These are phyloP conservation scores for Zaprionus taronus DNA, from an alignment of 1,140 invertebrate species.

Conservation along the genomic window DNA sequence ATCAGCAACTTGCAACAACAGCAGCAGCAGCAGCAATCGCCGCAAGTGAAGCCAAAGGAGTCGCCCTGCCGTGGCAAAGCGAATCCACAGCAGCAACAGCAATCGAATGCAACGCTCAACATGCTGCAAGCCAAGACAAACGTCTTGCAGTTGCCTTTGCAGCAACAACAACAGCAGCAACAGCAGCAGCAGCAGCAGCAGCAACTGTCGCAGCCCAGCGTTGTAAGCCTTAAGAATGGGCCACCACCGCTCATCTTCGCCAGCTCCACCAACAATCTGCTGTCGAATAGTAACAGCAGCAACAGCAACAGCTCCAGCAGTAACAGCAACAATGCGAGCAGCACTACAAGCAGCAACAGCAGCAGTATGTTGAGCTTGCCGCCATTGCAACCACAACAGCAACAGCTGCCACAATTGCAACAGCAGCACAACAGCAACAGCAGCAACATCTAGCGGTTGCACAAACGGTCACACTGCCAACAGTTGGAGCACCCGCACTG, in stretches of 20 bases:
- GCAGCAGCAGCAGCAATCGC: slow-evolving; percentile 37
- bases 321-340: slow-evolving; percentile 30
- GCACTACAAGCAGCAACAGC: slow-evolving; percentile 26
- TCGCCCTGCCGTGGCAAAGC: slow-evolving; percentile 37
- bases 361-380: slow-evolving; percentile 46
- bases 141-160: slow-evolving; percentile 47
- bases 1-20: slow-evolving; percentile 35
- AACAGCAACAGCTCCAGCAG: slow-evolving; percentile 39
- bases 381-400: slow-evolving; percentile 55
- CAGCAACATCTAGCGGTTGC: slow-evolving; percentile 15
- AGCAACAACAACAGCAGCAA: slow-evolving; percentile 25
- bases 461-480: slow-evolving; percentile 17
- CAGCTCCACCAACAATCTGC: slow-evolving; percentile 62
- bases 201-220: slow-evolving; percentile 19
- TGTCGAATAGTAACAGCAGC: slow-evolving; percentile 50
- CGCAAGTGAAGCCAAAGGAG: slow-evolving; percentile 50
- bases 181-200: slow-evolving; percentile 44
- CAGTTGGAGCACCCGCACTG: slow-evolving; percentile 26
- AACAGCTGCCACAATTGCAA: slow-evolving; percentile 37
- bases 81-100: slow-evolving; percentile 44
- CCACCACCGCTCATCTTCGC: slow-evolving; percentile 68
- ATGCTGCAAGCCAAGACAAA: slow-evolving; percentile 53
- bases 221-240: slow-evolving; percentile 50
- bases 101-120: slow-evolving; percentile 33
- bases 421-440: slow-evolving; percentile 29